Evolutionary conservation across 2,888 invertebrate genomes (phyloP).

Genomic region (Hesperia comma): DNA sequence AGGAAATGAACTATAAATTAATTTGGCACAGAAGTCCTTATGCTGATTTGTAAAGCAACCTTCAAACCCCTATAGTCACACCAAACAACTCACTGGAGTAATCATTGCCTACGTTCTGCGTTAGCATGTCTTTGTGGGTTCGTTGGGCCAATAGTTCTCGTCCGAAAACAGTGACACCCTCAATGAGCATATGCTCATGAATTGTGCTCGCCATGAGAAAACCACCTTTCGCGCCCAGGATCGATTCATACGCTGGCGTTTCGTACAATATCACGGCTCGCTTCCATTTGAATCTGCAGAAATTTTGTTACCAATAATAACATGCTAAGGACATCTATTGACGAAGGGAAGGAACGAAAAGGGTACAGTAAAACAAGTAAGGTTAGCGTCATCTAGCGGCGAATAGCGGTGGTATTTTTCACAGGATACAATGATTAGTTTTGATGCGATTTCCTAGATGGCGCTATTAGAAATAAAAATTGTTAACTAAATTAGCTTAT

Average conservation of each 20-base stretch:
- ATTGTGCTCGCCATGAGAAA: constrained; percentile 90
- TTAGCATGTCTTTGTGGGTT: constrained; percentile 77
- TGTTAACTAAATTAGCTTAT: no score
- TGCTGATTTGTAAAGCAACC: constrained; percentile 31
- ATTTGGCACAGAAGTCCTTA: background rate
- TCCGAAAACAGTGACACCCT: constrained; percentile 59
- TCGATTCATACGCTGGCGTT: constrained; percentile 86
- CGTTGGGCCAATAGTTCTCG: constrained; percentile 65
- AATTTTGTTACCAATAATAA: background rate
- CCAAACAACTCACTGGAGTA: constrained; percentile 81
- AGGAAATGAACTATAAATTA: background rate
- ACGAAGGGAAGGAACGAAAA: constrained; percentile 30
- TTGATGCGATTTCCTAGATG: background rate
- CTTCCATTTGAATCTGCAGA: constrained; percentile 88
- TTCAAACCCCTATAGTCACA: constrained; percentile 39
- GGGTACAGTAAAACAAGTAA: constrained; percentile 6
- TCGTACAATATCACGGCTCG: constrained; percentile 90
- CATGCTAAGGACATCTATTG: constrained; percentile 54
- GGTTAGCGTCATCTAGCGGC: constrained; percentile 40
- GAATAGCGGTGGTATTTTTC: constrained; percentile 38
- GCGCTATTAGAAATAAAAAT: background rate
- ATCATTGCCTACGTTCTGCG: constrained; percentile 76
- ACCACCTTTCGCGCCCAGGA: constrained; percentile 89
- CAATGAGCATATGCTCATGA: constrained; percentile 81
- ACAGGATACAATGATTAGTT: background rate